Base-by-base conservation (phyloP, 2,888 invertebrate species). In the Clivina fossor region DNA sequence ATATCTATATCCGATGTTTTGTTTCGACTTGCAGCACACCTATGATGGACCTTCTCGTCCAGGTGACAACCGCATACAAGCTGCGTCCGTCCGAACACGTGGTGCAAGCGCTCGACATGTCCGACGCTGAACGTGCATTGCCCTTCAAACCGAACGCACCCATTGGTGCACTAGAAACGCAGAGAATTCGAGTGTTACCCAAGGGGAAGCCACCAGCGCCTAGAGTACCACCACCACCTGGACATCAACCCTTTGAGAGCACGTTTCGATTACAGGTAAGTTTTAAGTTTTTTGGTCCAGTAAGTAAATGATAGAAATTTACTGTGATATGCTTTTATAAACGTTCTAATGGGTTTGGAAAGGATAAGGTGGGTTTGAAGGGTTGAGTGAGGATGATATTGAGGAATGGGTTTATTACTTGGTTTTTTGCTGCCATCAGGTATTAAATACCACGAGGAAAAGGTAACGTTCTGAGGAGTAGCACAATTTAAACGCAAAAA, bases 11-110 rank as follows among this genome's bases (percentile, higher is more conserved):
- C 24, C 4, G 2, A 11, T 40, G 47, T 47, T 56, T 46, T 63
- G 57, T 62, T 75, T 76, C n/a, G n/a, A n/a, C n/a, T n/a, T n/a
- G 58, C 75, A 87, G 87, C 69, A 86, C 85, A 18, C 86, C 86
- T 26, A 87, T 88, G 86, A 84, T 87, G 84, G 88, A 88, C 69
- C 78, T 88, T 40, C 76, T 87, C 61, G 83, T 88, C 48, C 85
- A 86, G 68, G 80, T 86, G 62, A 82, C 86, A 35, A 85, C 84
- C 40, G 78, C 80, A 40, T 80, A 84, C 70, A 83, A 83, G 69
- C 76, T 88, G 60, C 81, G 82, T 62, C 83, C 86, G 26, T 81
- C 84, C 57, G 80, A 80, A 60, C 82, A 85, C 71, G 79, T 82
- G 18, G 76, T 87, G 26, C 82, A 84, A 65, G 80, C 83, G 9